Conservation (phyloP, 2,888 invertebrate genomes). For the Thymelicus lineola region DNA sequence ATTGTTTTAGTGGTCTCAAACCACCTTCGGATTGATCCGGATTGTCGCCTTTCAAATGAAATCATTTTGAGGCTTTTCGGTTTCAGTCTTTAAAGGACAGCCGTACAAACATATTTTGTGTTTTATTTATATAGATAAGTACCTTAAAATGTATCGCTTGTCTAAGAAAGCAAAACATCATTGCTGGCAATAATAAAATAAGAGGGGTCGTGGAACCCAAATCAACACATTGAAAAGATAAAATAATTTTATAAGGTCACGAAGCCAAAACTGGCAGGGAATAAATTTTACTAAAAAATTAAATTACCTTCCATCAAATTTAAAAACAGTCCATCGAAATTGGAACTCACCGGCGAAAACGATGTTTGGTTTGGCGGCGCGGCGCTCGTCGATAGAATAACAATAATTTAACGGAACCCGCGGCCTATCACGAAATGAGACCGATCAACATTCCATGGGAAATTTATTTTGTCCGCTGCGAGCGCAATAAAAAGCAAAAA, state of each 20-base stretch:
- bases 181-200: too few species aligned
- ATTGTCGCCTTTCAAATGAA: too few species aligned
- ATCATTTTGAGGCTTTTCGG: too few species aligned
- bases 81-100: too few species aligned
- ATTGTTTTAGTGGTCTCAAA: too few species aligned
- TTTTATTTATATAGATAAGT: too few species aligned
- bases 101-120: too few species aligned
- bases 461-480: slow-evolving; percentile 24
- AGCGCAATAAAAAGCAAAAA: not conserved
- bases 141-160: too few species aligned
- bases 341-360: slow-evolving; percentile 13
- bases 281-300: not conserved
- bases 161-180: too few species aligned
- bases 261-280: not conserved
- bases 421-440: slow-evolving; percentile 34
- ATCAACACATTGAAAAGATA: not conserved
- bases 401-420: slow-evolving; percentile 32
- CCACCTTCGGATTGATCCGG: too few species aligned
- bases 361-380: slow-evolving; percentile 13
- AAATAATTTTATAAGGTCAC: not conserved
- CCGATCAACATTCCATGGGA: slow-evolving; percentile 31
- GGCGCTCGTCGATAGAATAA: slow-evolving; percentile 27
- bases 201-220: not conserved
- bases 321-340: slow-evolving; percentile 7
- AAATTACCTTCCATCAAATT: slow-evolving; percentile 4